A percentile compares a stretch with the other conserved stretches of the same genome.
Conservation (phyloP, 53 echinoderm and acorn worm species). For the Astropecten irregularis region DNA sequence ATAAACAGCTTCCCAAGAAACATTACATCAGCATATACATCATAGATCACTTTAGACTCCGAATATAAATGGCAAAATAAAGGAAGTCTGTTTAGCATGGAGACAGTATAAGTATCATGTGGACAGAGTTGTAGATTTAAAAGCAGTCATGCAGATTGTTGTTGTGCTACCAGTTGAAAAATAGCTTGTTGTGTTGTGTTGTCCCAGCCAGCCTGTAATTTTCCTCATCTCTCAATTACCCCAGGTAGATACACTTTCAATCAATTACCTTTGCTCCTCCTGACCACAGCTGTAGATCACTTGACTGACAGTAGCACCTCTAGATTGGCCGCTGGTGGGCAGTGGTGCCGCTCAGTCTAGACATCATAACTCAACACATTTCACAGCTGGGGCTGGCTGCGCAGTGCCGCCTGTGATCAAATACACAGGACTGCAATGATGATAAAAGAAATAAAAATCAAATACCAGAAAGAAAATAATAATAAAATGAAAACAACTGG, state of each 20-base stretch:
- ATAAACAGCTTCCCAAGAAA: too few species aligned
- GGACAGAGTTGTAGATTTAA: too few species aligned
- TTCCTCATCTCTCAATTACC: conserved; percentile 16
- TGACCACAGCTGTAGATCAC: conserved; percentile 41
- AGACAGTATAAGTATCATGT: too few species aligned
- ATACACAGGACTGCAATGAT: conserved; percentile 1
- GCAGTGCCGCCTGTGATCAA: conserved; percentile 22
- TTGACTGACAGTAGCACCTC: conserved; percentile 47
- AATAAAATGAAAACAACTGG: conserved; percentile 10
- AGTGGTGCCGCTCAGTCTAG: conserved; percentile 84
- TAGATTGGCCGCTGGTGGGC: conserved; percentile 74
- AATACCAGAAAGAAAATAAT: conserved; percentile 1
- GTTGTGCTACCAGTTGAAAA: too few species aligned
- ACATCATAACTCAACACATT: conserved; percentile 95
- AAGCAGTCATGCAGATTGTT: too few species aligned
- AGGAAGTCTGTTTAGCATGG: too few species aligned
- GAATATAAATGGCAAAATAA: too few species aligned
- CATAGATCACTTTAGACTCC: too few species aligned
- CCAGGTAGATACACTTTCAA: conserved; percentile 58
- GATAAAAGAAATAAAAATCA: conserved; percentile 28
- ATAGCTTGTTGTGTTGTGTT: too few species aligned
- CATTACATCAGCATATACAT: too few species aligned
- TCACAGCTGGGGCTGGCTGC: conserved; percentile 76
- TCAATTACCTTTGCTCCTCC: conserved; percentile 54
- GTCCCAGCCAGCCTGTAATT: too few species aligned